Evolutionary conservation across 2,888 invertebrate species (phyloP).

Genomic region (Agonopterix heracliana): DNA sequence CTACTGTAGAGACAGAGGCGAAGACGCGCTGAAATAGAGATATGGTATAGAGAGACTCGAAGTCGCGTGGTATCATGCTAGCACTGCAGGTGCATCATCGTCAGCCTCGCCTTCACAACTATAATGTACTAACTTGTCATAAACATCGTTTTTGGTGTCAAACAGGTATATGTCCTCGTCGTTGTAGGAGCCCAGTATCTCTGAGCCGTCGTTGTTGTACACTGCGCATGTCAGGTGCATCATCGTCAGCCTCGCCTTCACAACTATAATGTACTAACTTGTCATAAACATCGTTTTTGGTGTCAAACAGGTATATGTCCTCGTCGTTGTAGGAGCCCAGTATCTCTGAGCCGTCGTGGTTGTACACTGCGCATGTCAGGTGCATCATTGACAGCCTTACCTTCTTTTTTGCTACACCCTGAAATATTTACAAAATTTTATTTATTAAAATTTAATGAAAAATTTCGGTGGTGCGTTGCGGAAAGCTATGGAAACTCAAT

Average conservation of each 20-base stretch:
- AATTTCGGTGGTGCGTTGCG: no score
- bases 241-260: constrained; percentile 27
- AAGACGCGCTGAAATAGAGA: no score
- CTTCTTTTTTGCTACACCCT: constrained; percentile 31
- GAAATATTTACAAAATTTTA: not conserved
- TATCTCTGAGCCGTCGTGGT: constrained; percentile 92
- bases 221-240: constrained; percentile 91
- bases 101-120: no score
- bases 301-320: constrained; percentile 92
- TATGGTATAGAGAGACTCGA: no score
- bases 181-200: constrained; percentile 95
- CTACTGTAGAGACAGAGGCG: no score
- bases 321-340: constrained; percentile 96
- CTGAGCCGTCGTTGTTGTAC: constrained; percentile 93
- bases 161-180: constrained; percentile 95
- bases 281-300: constrained; percentile 57
- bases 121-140: constrained; percentile 16
- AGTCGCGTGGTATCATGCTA: no score
- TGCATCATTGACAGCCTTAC: constrained; percentile 58
- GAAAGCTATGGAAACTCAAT: no score
- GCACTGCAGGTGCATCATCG: no score
- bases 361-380: constrained; percentile 93
- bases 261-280: constrained; percentile 12
- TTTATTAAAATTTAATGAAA: no score
- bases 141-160: constrained; percentile 75